Conservation (phyloP, 2,888 invertebrate genomes). For the Eristalis pertinax region DNA sequence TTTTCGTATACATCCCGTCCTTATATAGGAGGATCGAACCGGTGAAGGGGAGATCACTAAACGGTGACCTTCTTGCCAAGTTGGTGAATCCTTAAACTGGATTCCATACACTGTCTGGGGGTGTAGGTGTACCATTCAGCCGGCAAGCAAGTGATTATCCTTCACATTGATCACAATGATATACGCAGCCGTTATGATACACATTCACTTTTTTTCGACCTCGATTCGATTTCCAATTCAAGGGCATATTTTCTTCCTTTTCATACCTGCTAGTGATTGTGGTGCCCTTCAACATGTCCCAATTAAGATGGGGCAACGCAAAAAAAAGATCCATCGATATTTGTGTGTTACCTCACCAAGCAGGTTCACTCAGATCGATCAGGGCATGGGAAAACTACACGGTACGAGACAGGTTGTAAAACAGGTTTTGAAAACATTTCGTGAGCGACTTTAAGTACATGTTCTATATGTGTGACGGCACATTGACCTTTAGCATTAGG, state of each 20-base stretch:
- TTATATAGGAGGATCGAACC: conserved; percentile 44
- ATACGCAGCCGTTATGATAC: conserved; percentile 19
- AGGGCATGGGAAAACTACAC: conserved; percentile 10
- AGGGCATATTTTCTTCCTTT: neutral
- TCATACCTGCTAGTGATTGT: conserved; percentile 25
- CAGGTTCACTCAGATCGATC: conserved; percentile 31
- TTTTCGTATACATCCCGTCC: neutral
- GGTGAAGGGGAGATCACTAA: no score
- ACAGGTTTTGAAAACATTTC: neutral
- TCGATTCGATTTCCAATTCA: conserved; percentile 12
- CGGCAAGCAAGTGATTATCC: conserved; percentile 11
- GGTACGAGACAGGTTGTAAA: neutral
- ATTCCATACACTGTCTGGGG: neutral
- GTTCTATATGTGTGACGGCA: neutral
- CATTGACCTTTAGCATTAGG: conserved; percentile 1
- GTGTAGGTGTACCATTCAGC: conserved; percentile 19
- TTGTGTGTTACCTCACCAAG: neutral
- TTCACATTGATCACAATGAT: conserved; percentile 6
- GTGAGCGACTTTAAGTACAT: neutral
- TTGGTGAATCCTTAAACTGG: conserved; percentile 7
- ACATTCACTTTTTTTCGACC: conserved; percentile 40
- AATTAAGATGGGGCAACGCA: conserved; percentile 14
- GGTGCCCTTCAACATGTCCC: conserved; percentile 37
- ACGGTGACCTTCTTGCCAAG: conserved; percentile 8
- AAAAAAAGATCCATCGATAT: neutral